phyloP scores from a whole-genome alignment of 2,888 invertebrate species.

The Eupithecia insigniata region DNA sequence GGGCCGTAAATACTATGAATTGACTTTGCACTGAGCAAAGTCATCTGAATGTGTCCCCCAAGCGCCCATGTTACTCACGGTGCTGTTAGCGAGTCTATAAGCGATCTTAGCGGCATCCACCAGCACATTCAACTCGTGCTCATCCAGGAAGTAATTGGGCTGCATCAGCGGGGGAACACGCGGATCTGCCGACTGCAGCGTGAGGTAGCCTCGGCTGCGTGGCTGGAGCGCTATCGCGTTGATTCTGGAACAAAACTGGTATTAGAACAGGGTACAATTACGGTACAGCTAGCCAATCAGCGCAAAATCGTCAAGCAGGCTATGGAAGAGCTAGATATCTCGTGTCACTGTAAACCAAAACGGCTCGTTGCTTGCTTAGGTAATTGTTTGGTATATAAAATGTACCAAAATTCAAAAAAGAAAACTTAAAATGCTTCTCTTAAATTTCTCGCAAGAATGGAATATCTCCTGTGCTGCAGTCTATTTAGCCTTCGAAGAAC shows the following conservation, averaged over 20 bases:
- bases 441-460: too few relatives aligned
- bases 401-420: not conserved
- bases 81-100: constrained; percentile 83
- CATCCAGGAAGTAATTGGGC: constrained; percentile 89
- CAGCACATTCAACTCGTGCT: constrained; percentile 86
- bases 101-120: constrained; percentile 86
- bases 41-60: too few relatives aligned
- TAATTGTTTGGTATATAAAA: too few relatives aligned
- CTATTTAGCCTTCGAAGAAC: too few relatives aligned
- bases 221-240: constrained; percentile 87
- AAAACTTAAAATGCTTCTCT: constrained; percentile 65
- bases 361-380: too few relatives aligned
- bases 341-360: too few relatives aligned
- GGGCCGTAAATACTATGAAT: too few relatives aligned
- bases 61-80: constrained; percentile 56
- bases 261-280: not conserved
- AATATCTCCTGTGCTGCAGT: too few relatives aligned
- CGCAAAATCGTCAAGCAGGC: not conserved
- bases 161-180: constrained; percentile 88
- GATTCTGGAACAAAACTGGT: constrained; percentile 61
- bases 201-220: constrained; percentile 86
- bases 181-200: constrained; percentile 87
- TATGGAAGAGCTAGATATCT: not conserved
- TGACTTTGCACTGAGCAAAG: too few relatives aligned
- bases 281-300: not conserved